Evolutionary conservation across 2,113 vertebrate species (phyloP).

Genomic region (Chunga burmeisteri): DNA sequence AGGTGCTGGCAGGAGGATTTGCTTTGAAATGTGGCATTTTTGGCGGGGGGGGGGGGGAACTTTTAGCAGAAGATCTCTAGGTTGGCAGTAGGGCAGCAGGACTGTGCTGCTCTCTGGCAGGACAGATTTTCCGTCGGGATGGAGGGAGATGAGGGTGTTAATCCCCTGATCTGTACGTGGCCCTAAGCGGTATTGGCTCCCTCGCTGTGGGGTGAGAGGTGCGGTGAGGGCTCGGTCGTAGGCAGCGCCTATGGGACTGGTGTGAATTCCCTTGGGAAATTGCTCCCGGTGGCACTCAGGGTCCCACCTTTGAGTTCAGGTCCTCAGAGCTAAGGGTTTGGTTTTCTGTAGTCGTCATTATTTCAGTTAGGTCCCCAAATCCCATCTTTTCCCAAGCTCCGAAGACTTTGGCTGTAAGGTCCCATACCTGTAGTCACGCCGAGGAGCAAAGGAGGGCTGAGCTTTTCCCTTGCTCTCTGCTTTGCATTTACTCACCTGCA

Average conservation of each 20-base stretch:
- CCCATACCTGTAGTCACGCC: fast-evolving
- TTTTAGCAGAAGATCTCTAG: neutral
- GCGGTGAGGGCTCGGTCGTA: fast-evolving
- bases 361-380: neutral
- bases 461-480: neutral
- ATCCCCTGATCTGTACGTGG: neutral
- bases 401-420: neutral
- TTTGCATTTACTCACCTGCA: neutral
- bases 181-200: neutral
- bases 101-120: neutral
- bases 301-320: neutral
- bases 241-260: fast-evolving
- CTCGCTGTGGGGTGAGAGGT: fast-evolving
- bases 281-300: fast-evolving
- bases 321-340: neutral
- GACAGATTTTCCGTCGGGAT: neutral
- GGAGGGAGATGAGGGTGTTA: neutral
- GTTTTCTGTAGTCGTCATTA: neutral
- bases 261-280: neutral
- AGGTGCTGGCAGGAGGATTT: neutral
- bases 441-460: neutral
- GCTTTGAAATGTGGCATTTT: neutral
- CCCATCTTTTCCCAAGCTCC: neutral
- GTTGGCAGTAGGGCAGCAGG: neutral
- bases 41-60: fast-evolving